Conservation (phyloP, 2,888 invertebrate genomes). For the Lymantria dispar region DNA sequence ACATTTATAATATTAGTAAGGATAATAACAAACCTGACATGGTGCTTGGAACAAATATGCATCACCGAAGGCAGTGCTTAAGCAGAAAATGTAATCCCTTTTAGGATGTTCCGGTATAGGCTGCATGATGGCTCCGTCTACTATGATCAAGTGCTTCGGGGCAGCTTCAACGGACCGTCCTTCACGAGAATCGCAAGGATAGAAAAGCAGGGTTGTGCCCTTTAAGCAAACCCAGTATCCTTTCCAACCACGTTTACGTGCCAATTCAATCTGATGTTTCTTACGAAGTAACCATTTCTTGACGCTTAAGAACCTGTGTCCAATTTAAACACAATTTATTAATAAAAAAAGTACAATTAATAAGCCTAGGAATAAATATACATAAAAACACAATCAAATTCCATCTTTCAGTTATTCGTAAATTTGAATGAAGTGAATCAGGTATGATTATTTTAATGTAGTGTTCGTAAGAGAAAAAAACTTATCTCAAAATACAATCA, state of each 20-base stretch:
- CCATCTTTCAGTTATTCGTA: too few relatives aligned
- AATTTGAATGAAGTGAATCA: too few relatives aligned
- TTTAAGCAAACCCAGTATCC: constrained; percentile 99
- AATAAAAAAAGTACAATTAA: too few relatives aligned
- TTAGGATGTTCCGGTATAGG: constrained; percentile 99
- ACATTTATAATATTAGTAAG: too few relatives aligned
- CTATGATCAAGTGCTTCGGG: constrained; percentile 97
- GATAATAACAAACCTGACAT: constrained; percentile 87
- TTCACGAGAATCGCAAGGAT: constrained; percentile 96
- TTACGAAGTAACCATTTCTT: constrained; percentile 99
- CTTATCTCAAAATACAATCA: too few relatives aligned
- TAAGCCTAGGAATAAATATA: too few relatives aligned
- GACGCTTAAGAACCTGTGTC: constrained; percentile 94
- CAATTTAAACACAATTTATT: neutral
- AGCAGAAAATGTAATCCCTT: constrained; percentile 98
- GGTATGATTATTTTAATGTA: too few relatives aligned
- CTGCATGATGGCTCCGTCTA: constrained; percentile 98
- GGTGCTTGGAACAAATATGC: constrained; percentile 98
- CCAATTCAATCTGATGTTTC: constrained; percentile 97
- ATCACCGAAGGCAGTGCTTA: constrained; percentile 98
- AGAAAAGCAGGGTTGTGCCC: constrained; percentile 97
- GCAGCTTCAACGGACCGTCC: constrained; percentile 95
- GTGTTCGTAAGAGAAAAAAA: too few relatives aligned
- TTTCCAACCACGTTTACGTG: constrained; percentile 98
- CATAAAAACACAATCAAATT: too few relatives aligned